Percentiles rank a stretch among this genome's conserved stretches.
These are phyloP conservation scores for Albula glossodonta DNA, from an alignment of 2,113 vertebrate genomes.

Conservation along the genomic window DNA sequence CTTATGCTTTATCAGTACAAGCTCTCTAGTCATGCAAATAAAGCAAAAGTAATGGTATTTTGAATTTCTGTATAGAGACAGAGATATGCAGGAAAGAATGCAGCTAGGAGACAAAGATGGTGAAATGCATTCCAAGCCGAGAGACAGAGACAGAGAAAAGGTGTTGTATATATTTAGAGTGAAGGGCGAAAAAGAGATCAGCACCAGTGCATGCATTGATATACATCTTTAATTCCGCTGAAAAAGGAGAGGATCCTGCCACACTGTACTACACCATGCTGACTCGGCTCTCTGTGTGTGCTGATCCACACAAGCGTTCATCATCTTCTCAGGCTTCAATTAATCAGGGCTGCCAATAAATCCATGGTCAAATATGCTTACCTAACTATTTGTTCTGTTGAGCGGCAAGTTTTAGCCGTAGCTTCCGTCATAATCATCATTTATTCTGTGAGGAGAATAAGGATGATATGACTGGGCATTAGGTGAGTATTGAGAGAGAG, in stretches of 20 bases:
- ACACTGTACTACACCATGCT: neutral
- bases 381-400: neutral
- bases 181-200: no score
- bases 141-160: no score
- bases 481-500: neutral
- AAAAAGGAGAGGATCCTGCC: neutral
- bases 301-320: neutral
- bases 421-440: neutral
- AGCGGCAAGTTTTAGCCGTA: neutral
- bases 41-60: no score
- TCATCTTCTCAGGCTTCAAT: neutral
- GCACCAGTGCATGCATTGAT: neutral
- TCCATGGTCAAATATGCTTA: neutral
- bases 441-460: neutral
- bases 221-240: neutral
- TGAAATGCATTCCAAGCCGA: no score
- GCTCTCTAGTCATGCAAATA: no score
- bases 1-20: no score
- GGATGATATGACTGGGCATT: neutral
- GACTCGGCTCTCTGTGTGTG: neutral
- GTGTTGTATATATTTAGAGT: no score
- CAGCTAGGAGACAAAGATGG: no score
- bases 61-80: no score
- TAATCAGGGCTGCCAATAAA: neutral
- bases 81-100: no score